phyloP scores from a whole-genome alignment of 2,113 vertebrate species.

The Fregata magnificens region DNA sequence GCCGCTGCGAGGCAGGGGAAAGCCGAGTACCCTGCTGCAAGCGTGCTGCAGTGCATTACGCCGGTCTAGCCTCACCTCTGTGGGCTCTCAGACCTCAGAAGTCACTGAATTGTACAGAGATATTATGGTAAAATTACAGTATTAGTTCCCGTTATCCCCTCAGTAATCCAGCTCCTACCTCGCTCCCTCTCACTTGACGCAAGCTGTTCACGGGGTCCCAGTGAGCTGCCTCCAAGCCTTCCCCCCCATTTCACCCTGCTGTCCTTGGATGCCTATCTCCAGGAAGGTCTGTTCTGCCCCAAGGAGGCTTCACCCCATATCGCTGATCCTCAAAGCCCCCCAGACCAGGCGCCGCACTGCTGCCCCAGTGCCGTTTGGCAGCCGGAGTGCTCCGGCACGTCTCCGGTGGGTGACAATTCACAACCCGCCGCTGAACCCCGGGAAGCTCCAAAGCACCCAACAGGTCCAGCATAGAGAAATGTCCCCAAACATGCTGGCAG shows the following conservation, averaged over 20 bases:
- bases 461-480: background rate
- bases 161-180: background rate
- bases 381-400: background rate
- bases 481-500: background rate
- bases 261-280: background rate
- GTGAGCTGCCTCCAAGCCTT: background rate
- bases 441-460: background rate
- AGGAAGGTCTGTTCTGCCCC: background rate
- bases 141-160: background rate
- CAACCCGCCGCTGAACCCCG: background rate
- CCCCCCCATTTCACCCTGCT: background rate
- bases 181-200: background rate
- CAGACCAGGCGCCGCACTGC: background rate
- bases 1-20: background rate
- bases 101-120: background rate
- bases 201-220: too few relatives aligned
- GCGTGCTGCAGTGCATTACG: accelerated
- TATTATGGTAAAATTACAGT: background rate
- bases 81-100: background rate
- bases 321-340: background rate
- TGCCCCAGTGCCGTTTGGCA: background rate
- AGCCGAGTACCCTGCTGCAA: background rate
- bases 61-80: background rate
- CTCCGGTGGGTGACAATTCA: background rate
- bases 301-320: background rate